Evolutionary conservation across 2,113 vertebrate species (phyloP).

Genomic region (Nothoprocta perdicaria): DNA sequence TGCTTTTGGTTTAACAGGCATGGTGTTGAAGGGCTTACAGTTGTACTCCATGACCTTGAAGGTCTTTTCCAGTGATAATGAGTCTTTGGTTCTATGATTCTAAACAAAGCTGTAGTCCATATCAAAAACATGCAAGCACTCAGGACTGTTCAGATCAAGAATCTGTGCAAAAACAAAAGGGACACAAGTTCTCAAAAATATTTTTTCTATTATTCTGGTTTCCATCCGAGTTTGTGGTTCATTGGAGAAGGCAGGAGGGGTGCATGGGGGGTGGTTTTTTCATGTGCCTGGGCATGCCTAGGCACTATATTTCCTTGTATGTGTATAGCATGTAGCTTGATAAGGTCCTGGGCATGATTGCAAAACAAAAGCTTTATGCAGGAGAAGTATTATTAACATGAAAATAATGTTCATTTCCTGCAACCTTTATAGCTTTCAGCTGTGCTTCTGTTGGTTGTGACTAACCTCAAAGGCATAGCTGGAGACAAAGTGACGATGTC

Average conservation of each 20-base stretch:
- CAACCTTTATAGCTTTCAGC: background rate
- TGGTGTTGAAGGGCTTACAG: too few relatives aligned
- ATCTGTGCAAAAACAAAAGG: background rate
- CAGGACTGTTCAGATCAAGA: background rate
- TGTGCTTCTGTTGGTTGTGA: background rate
- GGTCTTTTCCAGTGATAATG: too few relatives aligned
- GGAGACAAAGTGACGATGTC: background rate
- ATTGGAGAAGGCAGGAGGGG: background rate
- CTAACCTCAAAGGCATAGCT: background rate
- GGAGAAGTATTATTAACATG: background rate
- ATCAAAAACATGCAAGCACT: background rate
- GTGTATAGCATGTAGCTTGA: background rate
- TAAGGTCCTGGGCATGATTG: background rate
- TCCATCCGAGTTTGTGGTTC: background rate
- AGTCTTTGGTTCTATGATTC: too few relatives aligned
- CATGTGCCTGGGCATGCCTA: background rate
- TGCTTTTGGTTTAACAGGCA: too few relatives aligned
- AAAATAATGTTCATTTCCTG: background rate
- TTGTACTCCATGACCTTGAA: too few relatives aligned
- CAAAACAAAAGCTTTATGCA: background rate
- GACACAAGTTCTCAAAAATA: background rate
- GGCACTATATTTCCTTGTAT: background rate
- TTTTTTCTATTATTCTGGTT: background rate
- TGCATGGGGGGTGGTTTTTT: accelerated
- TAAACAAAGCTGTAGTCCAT: background rate